Evolutionary conservation across 2,797 vertebrate species (phyloP).

Genomic region (Rhabdomys pumilio): DNA sequence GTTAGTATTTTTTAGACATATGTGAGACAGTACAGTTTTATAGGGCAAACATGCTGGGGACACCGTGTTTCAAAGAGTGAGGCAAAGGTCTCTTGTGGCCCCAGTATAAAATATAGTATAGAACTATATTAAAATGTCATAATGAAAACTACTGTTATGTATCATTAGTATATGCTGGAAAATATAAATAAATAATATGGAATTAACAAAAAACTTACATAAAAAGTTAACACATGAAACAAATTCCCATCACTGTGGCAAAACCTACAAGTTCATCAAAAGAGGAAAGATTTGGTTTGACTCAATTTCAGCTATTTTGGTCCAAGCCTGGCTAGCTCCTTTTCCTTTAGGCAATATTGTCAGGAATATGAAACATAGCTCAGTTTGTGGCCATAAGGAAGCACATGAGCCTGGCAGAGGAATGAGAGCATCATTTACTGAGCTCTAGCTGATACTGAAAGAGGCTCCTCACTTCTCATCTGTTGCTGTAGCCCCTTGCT

Average conservation of each 20-base stretch:
- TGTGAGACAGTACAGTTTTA: no score
- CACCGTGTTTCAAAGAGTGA: no score
- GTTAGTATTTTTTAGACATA: no score
- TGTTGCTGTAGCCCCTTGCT: accelerated
- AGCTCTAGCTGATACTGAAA: accelerated
- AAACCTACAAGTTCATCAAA: neutral
- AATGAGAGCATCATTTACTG: neutral
- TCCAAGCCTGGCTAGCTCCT: neutral
- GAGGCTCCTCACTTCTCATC: neutral
- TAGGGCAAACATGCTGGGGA: no score
- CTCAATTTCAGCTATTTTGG: neutral
- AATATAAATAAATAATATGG: neutral
- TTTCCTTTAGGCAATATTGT: neutral
- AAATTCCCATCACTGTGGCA: neutral
- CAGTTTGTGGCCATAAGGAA: neutral
- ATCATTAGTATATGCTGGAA: neutral
- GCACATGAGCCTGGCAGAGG: neutral
- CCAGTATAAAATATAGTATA: no score
- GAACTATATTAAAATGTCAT: neutral
- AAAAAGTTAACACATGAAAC: neutral
- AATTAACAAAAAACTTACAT: neutral
- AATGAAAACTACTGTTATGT: neutral
- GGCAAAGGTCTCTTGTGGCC: no score
- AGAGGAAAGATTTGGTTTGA: neutral
- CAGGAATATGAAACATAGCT: accelerated